phyloP scores from a whole-genome alignment of 92 coral and sea anemone genomes.

The Blastomussa wellsi region DNA sequence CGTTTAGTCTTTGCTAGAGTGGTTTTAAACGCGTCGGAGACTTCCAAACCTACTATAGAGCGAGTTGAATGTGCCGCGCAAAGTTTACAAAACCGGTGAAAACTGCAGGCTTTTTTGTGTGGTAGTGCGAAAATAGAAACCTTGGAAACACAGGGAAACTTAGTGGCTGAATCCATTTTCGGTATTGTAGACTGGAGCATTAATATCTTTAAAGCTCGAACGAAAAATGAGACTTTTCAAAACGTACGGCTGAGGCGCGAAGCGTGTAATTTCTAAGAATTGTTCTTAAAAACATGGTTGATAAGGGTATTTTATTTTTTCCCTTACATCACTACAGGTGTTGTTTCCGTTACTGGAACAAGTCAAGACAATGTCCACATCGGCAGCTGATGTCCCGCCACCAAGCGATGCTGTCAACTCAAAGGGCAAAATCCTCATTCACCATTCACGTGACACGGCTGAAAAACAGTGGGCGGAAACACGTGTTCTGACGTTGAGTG shows the following conservation, averaged over 20 bases:
- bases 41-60: background rate
- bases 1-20: background rate
- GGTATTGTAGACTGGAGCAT: too few species aligned
- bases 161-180: too few species aligned
- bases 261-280: too few species aligned
- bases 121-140: too few species aligned
- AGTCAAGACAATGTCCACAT: constrained; percentile 96
- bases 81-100: background rate
- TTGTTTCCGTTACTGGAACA: constrained; percentile 93
- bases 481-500: constrained; percentile 90
- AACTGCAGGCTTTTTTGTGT: too few species aligned
- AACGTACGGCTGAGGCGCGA: background rate
- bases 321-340: constrained; percentile 57
- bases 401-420: constrained; percentile 85
- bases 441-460: constrained; percentile 99
- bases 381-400: constrained; percentile 98
- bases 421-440: constrained; percentile 93
- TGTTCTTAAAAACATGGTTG: too few species aligned
- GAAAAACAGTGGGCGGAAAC: constrained; percentile 99
- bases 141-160: too few species aligned
- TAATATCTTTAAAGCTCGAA: background rate
- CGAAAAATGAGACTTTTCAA: background rate
- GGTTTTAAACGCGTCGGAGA: background rate
- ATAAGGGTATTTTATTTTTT: background rate
- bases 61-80: background rate